These are phyloP conservation scores for Elymnias hypermnestra DNA, from an alignment of 1,140 invertebrate genomes.

Conservation along the genomic window DNA sequence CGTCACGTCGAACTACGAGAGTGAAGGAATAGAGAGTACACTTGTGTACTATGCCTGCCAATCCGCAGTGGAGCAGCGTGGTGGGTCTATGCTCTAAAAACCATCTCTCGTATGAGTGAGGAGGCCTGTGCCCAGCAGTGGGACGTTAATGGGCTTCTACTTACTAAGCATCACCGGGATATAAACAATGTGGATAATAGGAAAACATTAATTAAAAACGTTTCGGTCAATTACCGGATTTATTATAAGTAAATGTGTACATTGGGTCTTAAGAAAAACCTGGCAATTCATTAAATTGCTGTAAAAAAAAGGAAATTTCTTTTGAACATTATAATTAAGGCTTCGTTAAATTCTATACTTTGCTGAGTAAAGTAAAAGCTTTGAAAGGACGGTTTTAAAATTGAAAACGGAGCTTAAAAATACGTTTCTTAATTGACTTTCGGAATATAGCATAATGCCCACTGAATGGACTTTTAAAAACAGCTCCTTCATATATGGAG, in stretches of 20 bases:
- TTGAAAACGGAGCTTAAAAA: constrained; percentile 49
- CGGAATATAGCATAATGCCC: constrained; percentile 38
- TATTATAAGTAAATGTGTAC: constrained; percentile 27
- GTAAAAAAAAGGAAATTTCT: constrained; percentile 52
- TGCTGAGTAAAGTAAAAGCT: constrained; percentile 58
- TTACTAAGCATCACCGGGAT: not conserved
- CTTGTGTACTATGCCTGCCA: too few species aligned
- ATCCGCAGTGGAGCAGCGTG: too few species aligned
- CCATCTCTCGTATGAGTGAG: too few species aligned
- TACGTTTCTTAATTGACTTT: constrained; percentile 55
- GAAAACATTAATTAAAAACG: constrained; percentile 15
- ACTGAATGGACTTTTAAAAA: constrained; percentile 34
- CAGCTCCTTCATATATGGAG: constrained; percentile 13
- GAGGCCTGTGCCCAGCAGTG: too few species aligned
- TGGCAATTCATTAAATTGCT: constrained; percentile 60
- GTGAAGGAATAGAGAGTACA: too few species aligned
- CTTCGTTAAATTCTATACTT: constrained; percentile 68
- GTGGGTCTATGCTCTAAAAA: too few species aligned
- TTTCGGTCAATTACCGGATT: constrained; percentile 29
- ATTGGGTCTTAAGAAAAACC: constrained; percentile 47
- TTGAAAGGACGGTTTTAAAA: constrained; percentile 59
- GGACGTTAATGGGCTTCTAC: too few species aligned
- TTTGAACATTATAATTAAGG: constrained; percentile 66
- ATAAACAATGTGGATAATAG: constrained; percentile 8
- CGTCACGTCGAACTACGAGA: too few species aligned